Base-by-base conservation (phyloP, 2,888 invertebrate species). In the Ametastegia equiseti region DNA sequence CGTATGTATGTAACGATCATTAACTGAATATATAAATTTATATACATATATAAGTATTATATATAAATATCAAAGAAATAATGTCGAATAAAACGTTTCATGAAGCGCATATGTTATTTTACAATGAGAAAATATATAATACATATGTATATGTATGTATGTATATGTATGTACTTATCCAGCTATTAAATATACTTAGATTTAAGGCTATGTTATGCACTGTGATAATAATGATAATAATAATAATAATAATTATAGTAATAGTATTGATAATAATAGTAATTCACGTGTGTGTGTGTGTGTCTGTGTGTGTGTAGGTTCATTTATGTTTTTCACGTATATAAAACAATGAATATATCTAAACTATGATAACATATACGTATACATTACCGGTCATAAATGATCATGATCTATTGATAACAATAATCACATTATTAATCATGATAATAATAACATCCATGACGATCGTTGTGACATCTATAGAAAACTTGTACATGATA, bases 91-190 rank as follows among this genome's bases (percentile, higher is more conserved):
- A 65, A 65, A 65, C 33, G 15, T 65, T 36, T 36, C 54, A 23
- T 54, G 60, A 27, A 33, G 5, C n/a, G 33, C 27, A 23, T 60
- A 60, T 60, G n/a, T 47, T n/a, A n/a, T n/a, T 47, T 1, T 60
- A 60, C 60, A 60, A 60, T 60, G 60, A 60, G 60, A 60, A 60
- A 60, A 60, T 36, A 65, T 65, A 65, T 65, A 54, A 13, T n/a
- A 54, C n/a, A n/a, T 54, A 54, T 54, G 7, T n/a, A n/a, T 36
- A 36, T 36, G 33, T 65, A 36, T 33, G 13, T 33, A 65, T 13
- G 63, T 65, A 65, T 19, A n/a, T 36, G 36, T 65, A 65, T 36
- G n/a, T n/a, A 36, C 15, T 36, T 65, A 54, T 19, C 7, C n/a
- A 36, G n/a, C n/a, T 19, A 36, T 33, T 36, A 65, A 36, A 9